Percentiles rank a stretch among this genome's conserved stretches.
phyloP scores from a whole-genome alignment of 92 coral and sea anemone genomes.

The Epizoanthus rinbou region DNA sequence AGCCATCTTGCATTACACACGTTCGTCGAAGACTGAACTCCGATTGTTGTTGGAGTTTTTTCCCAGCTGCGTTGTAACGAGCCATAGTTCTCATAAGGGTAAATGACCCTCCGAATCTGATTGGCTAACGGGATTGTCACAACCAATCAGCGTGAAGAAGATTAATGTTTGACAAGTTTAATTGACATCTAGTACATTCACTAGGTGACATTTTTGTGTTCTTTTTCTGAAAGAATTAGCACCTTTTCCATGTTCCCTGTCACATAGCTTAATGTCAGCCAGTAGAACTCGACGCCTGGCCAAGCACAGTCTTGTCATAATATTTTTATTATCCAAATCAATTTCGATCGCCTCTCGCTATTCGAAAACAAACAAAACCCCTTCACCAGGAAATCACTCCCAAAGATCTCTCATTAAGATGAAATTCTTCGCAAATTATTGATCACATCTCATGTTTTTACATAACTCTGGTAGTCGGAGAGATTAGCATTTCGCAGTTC shows the following conservation, averaged over 20 bases:
- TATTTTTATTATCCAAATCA: slow-evolving; percentile 62
- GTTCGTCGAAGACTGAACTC: slow-evolving; percentile 37
- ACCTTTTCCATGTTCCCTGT: slow-evolving; percentile 97
- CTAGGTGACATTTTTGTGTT: slow-evolving; percentile 95
- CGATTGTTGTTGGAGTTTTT: slow-evolving; percentile 80
- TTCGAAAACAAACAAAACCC: slow-evolving; percentile 29
- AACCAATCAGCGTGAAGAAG: slow-evolving; percentile 76
- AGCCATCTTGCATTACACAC: slow-evolving; percentile 63
- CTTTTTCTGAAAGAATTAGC: slow-evolving; percentile 97
- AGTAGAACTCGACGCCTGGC: slow-evolving; percentile 82
- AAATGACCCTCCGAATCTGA: slow-evolving; percentile 78
- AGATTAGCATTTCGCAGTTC: slow-evolving; percentile 27
- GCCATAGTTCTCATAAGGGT: slow-evolving; percentile 83
- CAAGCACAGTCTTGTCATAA: slow-evolving; percentile 66
- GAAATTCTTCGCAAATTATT: slow-evolving; percentile 17
- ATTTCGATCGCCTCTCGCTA: slow-evolving; percentile 29
- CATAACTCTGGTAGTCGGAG: slow-evolving; percentile 6
- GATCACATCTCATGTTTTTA: slow-evolving; percentile 14
- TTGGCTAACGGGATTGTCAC: slow-evolving; percentile 69
- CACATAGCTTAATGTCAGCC: slow-evolving; percentile 81
- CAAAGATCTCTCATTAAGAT: slow-evolving; percentile 18
- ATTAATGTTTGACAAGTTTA: slow-evolving; percentile 82
- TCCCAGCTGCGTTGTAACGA: slow-evolving; percentile 96
- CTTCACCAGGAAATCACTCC: slow-evolving; percentile 28
- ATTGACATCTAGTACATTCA: slow-evolving; percentile 96